These are phyloP conservation scores for human DNA, from an alignment of 2,113 vertebrate genomes.

Conservation along the genomic window GRCh38 chrX:52250001-52250500, in stretches of 20 bases:
- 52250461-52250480: not conserved
- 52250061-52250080: not conserved
- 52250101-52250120: not conserved
- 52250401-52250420: not conserved
- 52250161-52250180: not conserved
- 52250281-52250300: not conserved
- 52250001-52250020: not conserved
- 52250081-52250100: not conserved
- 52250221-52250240: not conserved
- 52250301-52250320: not conserved
- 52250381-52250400: not conserved
- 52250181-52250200: not conserved
- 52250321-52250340: constrained; percentile 1
- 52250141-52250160: not conserved
- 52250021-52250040: not conserved
- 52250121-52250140: not conserved
- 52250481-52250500: not conserved
- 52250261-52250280: not conserved
- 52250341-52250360: not conserved
- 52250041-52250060: not conserved
- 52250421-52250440: not conserved
- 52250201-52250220: not conserved
- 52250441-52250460: not conserved
- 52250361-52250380: not conserved
- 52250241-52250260: not conserved